These are phyloP conservation scores for Isoperla grammatica DNA, from an alignment of 2,888 invertebrate genomes.

Conservation along the genomic window DNA sequence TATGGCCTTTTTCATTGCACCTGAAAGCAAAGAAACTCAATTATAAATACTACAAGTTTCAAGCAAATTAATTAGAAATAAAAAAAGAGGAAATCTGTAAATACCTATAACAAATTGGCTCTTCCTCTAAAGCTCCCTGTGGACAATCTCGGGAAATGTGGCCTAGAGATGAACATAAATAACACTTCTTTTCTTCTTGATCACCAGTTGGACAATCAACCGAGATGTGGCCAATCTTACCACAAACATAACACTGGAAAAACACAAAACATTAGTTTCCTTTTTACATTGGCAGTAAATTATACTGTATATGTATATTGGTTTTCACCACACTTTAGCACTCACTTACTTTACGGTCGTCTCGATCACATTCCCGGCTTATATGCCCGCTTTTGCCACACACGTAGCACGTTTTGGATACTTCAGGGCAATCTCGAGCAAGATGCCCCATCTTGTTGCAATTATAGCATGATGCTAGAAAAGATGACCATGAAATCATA, in stretches of 20 bases:
- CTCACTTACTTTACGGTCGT: constrained; percentile 52
- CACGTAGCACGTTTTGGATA: constrained; percentile 77
- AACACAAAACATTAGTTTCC: too few species aligned
- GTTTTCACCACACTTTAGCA: too few species aligned
- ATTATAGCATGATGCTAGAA: constrained; percentile 52
- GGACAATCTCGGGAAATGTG: constrained; percentile 92
- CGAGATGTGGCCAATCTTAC: constrained; percentile 88
- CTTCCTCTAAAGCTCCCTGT: constrained; percentile 44
- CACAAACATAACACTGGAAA: constrained; percentile 75
- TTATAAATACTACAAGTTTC: too few species aligned
- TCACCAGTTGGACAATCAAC: constrained; percentile 67
- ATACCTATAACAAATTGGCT: too few species aligned
- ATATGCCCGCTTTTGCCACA: constrained; percentile 89
- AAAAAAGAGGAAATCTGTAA: too few species aligned
- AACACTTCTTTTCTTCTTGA: constrained; percentile 81
- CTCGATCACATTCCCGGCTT: constrained; percentile 84
- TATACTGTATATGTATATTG: too few species aligned
- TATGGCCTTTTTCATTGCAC: too few species aligned
- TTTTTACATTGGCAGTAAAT: too few species aligned
- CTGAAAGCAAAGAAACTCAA: too few species aligned
- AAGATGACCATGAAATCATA: too few species aligned
- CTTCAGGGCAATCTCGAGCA: constrained; percentile 56
- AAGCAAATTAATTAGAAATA: too few species aligned
- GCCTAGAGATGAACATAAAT: constrained; percentile 80
- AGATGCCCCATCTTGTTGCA: constrained; percentile 69